Evolutionary conservation across 2,113 vertebrate species (phyloP).

Genomic region (Semnornis frantzii): DNA sequence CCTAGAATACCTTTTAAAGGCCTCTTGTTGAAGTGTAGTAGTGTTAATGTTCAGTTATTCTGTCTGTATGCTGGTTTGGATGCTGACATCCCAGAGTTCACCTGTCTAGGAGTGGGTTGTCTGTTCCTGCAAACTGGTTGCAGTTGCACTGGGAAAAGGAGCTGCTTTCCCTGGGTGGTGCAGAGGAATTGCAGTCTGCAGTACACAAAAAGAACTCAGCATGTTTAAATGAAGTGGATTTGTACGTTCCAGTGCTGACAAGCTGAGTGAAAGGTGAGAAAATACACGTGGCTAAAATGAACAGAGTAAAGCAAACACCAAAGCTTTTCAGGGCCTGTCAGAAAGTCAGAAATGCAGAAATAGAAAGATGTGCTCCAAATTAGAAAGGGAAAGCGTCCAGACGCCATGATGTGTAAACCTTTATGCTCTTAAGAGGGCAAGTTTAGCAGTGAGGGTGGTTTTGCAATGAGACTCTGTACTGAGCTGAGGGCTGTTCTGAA

Average conservation of each 20-base stretch:
- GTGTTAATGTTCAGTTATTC: neutral
- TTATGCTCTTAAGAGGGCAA: neutral
- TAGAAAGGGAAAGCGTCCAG: neutral
- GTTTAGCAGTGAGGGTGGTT: neutral
- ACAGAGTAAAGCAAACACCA: neutral
- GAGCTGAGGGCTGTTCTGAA: neutral
- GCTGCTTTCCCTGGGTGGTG: neutral
- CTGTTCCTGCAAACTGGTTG: neutral
- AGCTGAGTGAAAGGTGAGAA: constrained; percentile 14
- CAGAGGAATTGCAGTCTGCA: neutral
- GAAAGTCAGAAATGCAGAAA: neutral
- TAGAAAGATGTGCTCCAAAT: neutral
- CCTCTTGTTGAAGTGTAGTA: neutral
- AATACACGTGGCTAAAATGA: constrained; percentile 10
- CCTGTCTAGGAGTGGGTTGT: neutral
- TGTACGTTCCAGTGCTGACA: constrained; percentile 12
- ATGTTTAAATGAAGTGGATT: constrained; percentile 4
- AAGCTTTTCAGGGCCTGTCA: neutral
- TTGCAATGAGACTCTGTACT: neutral
- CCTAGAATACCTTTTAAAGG: neutral
- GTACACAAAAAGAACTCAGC: neutral
- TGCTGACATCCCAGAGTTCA: neutral
- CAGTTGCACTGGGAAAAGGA: neutral
- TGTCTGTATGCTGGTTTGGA: neutral
- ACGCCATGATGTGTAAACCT: neutral